Evolutionary conservation across 1,140 invertebrate species (phyloP).

Genomic region (Drosophila grimshawi): DNA sequence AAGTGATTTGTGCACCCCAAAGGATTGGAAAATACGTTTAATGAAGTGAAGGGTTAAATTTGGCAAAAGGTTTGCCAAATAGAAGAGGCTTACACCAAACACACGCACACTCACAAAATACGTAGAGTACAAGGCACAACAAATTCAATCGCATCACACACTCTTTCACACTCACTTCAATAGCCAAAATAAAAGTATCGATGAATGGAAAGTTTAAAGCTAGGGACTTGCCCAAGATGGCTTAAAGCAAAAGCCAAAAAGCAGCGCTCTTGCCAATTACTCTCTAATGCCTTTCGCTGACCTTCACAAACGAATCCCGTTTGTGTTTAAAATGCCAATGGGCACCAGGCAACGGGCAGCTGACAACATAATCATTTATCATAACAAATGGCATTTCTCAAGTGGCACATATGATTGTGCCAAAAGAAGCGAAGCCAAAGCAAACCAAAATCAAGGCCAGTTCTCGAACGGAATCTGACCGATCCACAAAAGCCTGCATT

Average conservation of each 20-base stretch:
- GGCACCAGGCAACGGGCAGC: constrained; percentile 18
- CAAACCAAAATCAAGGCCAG: constrained; percentile 35
- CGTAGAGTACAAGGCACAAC: constrained; percentile 28
- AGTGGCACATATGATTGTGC: constrained; percentile 77
- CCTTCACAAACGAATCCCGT: constrained; percentile 55
- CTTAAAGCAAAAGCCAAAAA: constrained; percentile 36
- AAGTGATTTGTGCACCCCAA: constrained; percentile 76
- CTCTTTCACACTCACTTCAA: constrained; percentile 41
- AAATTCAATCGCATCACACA: constrained; percentile 22
- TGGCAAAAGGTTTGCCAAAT: constrained; percentile 50
- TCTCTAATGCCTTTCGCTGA: constrained; percentile 57
- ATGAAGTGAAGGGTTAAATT: constrained; percentile 82
- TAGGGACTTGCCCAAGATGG: constrained; percentile 11
- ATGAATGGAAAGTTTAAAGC: constrained; percentile 40
- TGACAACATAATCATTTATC: constrained; percentile 78
- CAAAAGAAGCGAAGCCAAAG: constrained; percentile 27
- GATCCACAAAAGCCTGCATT: constrained; percentile 12
- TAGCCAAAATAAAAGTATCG: constrained; percentile 44
- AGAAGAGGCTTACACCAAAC: constrained; percentile 55
- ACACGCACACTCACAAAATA: constrained; percentile 32
- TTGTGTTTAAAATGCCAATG: constrained; percentile 44
- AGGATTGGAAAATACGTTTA: constrained; percentile 75
- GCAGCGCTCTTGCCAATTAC: constrained; percentile 42
- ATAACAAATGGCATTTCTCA: constrained; percentile 75
- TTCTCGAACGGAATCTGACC: background rate